Evolutionary conservation across 2,888 invertebrate species (phyloP), one percentile per base, ranked within the genome.

Genomic region (Hedya salicella): DNA sequence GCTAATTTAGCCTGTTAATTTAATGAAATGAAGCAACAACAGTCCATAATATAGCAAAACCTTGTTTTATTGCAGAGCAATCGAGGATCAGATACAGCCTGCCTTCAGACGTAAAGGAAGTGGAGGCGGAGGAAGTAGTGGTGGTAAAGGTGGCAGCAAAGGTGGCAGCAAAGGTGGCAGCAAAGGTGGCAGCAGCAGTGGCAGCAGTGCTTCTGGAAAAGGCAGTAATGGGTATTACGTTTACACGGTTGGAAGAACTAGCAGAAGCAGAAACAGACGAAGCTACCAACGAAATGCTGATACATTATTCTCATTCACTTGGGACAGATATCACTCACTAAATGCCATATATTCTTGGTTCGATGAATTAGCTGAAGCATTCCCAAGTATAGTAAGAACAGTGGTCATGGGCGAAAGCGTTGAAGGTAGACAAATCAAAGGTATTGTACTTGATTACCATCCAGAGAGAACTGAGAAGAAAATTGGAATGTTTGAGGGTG

Each of bases 281-380:
- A 19, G 30, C 4, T 61, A 66, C 40, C 32, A 61, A 16, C 70
- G 74, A 68, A 78, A 69, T 59, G 88, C 88, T 5, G 75, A 77
- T 21, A 65, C 79, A 2, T 82, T 88, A 9, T 74, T 81, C 0
- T 83, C 85, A 0, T 78, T 80, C 17, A 79, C 77, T 44, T 96
- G 95, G 94, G 92, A 88, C 0, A 87, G 84, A 40, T 96, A 96
- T 74, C 90, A 95, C 71, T 86, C 84, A 0, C 82, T 95, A 19
- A 88, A 93, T 0, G 91, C 93, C 62, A 95, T 95, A 39, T 83
- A 95, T 72, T 75, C 76, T 0, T 96, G 95, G 94, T 75, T 96
- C 4, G 87, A 90, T 54, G 91, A 93, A 68, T 75, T 95, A 25
- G 88, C 86, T 11, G 73, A 71, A 0, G 74, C 79, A 6, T 91